Base-by-base conservation (phyloP, 2,888 invertebrate genomes). In the Diplazon laetatorius region DNA sequence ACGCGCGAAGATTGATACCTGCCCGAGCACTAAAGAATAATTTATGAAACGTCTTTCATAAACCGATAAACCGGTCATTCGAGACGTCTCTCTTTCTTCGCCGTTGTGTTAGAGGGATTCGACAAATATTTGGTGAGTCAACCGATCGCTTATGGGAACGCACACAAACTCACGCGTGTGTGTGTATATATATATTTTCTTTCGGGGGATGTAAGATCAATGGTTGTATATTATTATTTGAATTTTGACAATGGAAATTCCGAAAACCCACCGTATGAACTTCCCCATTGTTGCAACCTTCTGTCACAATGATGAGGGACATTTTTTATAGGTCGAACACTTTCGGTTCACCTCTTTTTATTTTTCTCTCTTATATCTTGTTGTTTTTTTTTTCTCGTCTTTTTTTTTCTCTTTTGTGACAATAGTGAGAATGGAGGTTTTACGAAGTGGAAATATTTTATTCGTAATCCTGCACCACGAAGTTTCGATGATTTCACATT, bases 121-220 rank as follows among this genome's bases (percentile, higher is more conserved):
- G 35, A 73, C 72, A 69, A 77, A 77, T 69, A 77, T 77, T 73
- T 77, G 72, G 50, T 77, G 77, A 77, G 77, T 77, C 72, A 77
- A 73, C 72, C 35, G 68, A 71, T 18, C 48, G 68, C 42, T 37
- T 72, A 57, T 73, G 63, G 39, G 42, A 68, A 72, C 52, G 37
- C 9, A 59, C 57, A 65, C 44, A 30, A 12, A 57, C 48, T 25
- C 30, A 5, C 30, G 30, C 6, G 4, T 30, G 6, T 30, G 6
- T 6, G 6, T 30, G 6, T 52, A 22, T 30, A 18, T 42, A 63
- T 69, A 65, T 57, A 50, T 66, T 55, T 72, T 37, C 52, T 70
- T 72, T 55, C 1, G 25, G 14, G 72, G 68, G 73, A n/a, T n/a
- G n/a, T 57, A 63, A 69, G 68, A 73, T 77, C 72, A 63, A 57